Percentiles rank a stretch among this genome's conserved stretches.
Evolutionary conservation across 2,888 invertebrate genomes (phyloP).

Genomic region (Acleris literana): DNA sequence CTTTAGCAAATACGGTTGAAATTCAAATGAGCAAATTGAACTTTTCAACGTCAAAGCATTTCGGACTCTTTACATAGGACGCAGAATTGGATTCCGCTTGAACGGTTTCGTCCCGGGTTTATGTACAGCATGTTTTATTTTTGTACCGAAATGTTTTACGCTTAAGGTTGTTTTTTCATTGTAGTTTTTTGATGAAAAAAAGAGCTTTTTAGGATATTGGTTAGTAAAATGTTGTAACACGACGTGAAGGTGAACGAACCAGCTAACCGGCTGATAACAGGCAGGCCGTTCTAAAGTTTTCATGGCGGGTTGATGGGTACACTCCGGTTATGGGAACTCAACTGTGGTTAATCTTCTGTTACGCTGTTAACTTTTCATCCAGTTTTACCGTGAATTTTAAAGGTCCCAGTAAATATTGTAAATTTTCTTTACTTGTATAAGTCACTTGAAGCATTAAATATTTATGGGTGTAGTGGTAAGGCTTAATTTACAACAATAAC

Average conservation of each 20-base stretch:
- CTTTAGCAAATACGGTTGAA: constrained; percentile 5
- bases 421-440: too few relatives aligned
- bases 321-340: neutral
- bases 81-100: constrained; percentile 17
- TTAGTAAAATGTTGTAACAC: constrained; percentile 24
- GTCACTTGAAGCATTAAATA: too few relatives aligned
- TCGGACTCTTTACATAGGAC: constrained; percentile 9
- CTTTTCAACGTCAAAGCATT: constrained; percentile 9
- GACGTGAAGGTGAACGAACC: constrained; percentile 33
- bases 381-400: neutral
- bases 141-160: neutral
- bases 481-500: too few relatives aligned
- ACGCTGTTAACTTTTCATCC: neutral
- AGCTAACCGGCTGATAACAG: constrained; percentile 3
- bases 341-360: neutral
- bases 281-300: neutral
- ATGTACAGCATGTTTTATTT: neutral
- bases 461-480: too few relatives aligned
- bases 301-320: neutral
- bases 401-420: too few relatives aligned
- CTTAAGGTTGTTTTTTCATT: constrained; percentile 5
- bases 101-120: neutral
- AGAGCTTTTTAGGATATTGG: constrained; percentile 36
- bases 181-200: constrained; percentile 16
- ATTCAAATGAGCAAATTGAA: constrained; percentile 25